Evolutionary conservation across 2,888 invertebrate genomes (phyloP).

Genomic region (Hirudinaria manillensis): DNA sequence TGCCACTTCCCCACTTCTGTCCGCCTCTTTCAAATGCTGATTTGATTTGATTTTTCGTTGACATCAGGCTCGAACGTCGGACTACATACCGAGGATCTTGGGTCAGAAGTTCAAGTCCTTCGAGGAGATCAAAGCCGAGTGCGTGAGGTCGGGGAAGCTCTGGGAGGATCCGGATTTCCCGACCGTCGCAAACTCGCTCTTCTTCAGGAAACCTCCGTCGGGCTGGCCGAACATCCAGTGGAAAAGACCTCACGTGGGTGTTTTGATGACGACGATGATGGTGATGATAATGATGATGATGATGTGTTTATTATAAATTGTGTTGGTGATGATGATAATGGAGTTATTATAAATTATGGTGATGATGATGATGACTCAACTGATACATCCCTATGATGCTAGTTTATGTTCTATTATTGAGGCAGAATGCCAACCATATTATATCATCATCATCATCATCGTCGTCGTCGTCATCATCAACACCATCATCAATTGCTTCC

Average conservation of each 20-base stretch:
- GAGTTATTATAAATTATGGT: not conserved
- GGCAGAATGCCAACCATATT: too few species aligned
- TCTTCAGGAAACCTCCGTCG: slow-evolving; percentile 76
- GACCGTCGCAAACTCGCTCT: slow-evolving; percentile 71
- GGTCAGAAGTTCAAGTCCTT: slow-evolving; percentile 64
- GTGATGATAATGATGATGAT: not conserved
- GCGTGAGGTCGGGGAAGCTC: slow-evolving; percentile 65
- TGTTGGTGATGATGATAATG: not conserved
- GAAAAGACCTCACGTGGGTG: slow-evolving; percentile 69
- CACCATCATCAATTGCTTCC: too few species aligned
- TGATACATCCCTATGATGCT: too few species aligned
- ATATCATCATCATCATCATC: not conserved
- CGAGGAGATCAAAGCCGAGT: slow-evolving; percentile 78
- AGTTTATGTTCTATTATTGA: too few species aligned
- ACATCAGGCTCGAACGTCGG: slow-evolving; percentile 29
- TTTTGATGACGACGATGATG: not conserved
- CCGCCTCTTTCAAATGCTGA: too few species aligned
- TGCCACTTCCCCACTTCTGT: too few species aligned
- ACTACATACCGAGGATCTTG: slow-evolving; percentile 27
- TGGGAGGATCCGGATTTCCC: slow-evolving; percentile 89
- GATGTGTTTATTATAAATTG: not conserved
- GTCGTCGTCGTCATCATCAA: too few species aligned
- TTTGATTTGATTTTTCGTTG: too few species aligned
- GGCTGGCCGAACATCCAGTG: slow-evolving; percentile 71
- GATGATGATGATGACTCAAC: not conserved